These are phyloP conservation scores for Sylvia borin DNA, from an alignment of 2,797 vertebrate genomes.

Conservation along the genomic window DNA sequence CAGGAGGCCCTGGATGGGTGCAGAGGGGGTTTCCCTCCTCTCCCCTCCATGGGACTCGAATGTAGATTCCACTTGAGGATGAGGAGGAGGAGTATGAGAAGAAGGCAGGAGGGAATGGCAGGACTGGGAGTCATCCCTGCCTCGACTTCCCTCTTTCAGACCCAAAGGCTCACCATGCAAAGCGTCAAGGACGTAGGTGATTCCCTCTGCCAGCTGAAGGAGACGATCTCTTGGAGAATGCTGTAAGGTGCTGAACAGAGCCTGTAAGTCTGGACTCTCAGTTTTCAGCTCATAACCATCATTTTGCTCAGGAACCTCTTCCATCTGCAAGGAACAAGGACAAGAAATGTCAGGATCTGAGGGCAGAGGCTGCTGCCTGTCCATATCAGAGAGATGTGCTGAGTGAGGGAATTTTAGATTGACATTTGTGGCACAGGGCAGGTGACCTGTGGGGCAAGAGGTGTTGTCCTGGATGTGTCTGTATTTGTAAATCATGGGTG, in stretches of 20 bases:
- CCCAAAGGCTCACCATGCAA: constrained; percentile 59
- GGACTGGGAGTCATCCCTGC: neutral
- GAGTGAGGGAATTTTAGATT: neutral
- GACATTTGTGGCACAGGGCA: neutral
- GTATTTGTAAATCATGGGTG: neutral
- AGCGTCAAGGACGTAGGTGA: constrained; percentile 58
- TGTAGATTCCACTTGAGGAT: neutral
- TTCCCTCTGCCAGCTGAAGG: neutral
- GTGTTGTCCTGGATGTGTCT: fast-evolving
- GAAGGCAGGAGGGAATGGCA: neutral
- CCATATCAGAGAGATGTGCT: neutral
- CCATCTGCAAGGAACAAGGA: constrained; percentile 40
- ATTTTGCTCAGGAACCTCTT: neutral
- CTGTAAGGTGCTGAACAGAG: neutral
- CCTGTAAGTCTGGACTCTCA: neutral
- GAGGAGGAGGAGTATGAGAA: neutral
- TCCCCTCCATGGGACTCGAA: fast-evolving
- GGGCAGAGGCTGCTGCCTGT: neutral
- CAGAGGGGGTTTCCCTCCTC: neutral
- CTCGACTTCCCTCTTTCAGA: neutral
- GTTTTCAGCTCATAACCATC: neutral
- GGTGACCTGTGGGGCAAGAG: too few relatives aligned
- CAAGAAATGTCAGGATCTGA: neutral
- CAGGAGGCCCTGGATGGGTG: neutral
- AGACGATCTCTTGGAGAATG: fast-evolving